Conservation (phyloP, 2,888 invertebrate species). For the Tipula helvola region DNA sequence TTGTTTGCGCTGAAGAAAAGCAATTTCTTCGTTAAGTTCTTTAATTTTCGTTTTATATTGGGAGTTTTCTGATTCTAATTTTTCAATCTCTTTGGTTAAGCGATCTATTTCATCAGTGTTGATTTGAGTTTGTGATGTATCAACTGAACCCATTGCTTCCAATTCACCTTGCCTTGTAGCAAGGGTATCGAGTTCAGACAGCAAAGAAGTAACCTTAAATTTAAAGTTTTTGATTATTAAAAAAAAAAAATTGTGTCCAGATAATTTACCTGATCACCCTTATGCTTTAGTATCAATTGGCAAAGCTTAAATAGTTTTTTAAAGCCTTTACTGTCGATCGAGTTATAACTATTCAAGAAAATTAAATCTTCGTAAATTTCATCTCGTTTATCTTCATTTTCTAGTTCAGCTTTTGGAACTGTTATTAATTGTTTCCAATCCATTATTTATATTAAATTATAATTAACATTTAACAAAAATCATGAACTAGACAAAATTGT, state of each 20-base stretch:
- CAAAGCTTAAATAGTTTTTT: slow-evolving; percentile 30
- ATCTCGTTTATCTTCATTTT: slow-evolving; percentile 22
- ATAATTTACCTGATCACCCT: slow-evolving; percentile 26
- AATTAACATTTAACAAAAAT: not conserved
- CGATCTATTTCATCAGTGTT: slow-evolving; percentile 28
- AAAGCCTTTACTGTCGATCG: slow-evolving; percentile 29
- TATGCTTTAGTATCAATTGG: slow-evolving; percentile 27
- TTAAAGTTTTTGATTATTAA: not conserved
- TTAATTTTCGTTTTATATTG: slow-evolving; percentile 25
- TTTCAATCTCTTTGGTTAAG: slow-evolving; percentile 27
- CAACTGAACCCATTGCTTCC: slow-evolving; percentile 12
- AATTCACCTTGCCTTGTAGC: slow-evolving; percentile 12
- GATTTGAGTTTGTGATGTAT: not conserved
- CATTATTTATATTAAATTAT: not conserved
- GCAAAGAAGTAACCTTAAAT: slow-evolving; percentile 7
- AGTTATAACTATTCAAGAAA: slow-evolving; percentile 23
- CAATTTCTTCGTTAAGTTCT: slow-evolving; percentile 29
- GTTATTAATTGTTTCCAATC: slow-evolving; percentile 7
- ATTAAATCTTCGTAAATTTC: slow-evolving; percentile 28
- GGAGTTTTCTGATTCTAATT: slow-evolving; percentile 28
- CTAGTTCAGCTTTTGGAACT: not conserved
- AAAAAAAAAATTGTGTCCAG: not conserved
- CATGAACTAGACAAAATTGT: not conserved
- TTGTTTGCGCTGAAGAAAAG: slow-evolving; percentile 25
- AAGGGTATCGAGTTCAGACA: not conserved